These are phyloP conservation scores for Ochlodes sylvanus DNA, from an alignment of 2,888 invertebrate species.

Conservation along the genomic window DNA sequence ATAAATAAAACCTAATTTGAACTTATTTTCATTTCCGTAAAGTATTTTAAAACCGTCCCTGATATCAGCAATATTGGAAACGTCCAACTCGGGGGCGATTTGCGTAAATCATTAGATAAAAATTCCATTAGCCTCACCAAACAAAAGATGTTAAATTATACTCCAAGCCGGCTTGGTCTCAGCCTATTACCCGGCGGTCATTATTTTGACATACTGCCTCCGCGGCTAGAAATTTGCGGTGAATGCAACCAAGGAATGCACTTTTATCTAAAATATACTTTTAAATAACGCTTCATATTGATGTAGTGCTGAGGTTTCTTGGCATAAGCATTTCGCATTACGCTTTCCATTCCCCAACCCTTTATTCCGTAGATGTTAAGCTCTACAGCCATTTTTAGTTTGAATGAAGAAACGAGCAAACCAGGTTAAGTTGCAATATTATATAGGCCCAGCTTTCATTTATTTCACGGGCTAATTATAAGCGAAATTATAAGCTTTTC, in stretches of 20 bases:
- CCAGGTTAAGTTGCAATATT: constrained; percentile 38
- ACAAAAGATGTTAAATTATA: constrained; percentile 40
- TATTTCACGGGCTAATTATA: constrained; percentile 36
- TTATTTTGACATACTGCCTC: constrained; percentile 82
- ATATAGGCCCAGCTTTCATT: constrained; percentile 33
- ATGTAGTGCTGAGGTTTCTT: constrained; percentile 65
- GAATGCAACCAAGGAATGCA: constrained; percentile 73
- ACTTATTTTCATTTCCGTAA: not conserved
- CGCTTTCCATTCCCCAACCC: constrained; percentile 41
- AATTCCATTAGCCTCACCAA: constrained; percentile 44
- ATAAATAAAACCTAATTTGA: constrained; percentile 10
- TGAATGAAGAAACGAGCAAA: constrained; percentile 35
- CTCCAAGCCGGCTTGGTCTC: constrained; percentile 44
- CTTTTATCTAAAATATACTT: constrained; percentile 74
- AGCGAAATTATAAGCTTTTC: constrained; percentile 33
- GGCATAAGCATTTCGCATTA: constrained; percentile 48
- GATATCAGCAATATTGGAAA: constrained; percentile 23
- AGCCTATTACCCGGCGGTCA: constrained; percentile 72
- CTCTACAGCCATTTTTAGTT: constrained; percentile 33
- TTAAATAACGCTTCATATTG: constrained; percentile 69
- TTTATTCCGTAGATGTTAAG: constrained; percentile 37
- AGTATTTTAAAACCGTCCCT: not conserved
- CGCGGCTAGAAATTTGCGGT: constrained; percentile 75
- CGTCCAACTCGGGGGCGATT: constrained; percentile 30
- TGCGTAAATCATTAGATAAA: constrained; percentile 41